Conservation (phyloP, 2,113 vertebrate species). For the Hipposideros armiger region DNA sequence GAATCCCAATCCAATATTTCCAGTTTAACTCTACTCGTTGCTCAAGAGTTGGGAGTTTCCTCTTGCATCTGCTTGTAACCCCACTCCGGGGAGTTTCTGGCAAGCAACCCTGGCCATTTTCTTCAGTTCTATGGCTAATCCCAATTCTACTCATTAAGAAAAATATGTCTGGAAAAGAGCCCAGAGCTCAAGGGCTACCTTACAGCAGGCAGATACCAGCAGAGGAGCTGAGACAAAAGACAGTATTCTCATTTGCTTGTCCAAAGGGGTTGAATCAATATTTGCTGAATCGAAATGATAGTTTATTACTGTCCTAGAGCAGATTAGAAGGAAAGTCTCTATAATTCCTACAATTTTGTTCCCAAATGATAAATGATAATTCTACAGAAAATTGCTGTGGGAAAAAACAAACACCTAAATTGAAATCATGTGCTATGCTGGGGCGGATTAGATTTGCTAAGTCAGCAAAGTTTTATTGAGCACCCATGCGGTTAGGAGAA, state of each 20-base stretch:
- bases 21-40: constrained; percentile 72
- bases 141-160: not conserved
- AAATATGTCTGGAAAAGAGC: not conserved
- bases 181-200: not conserved
- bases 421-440: not conserved
- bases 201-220: not conserved
- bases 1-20: constrained; percentile 63
- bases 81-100: not conserved
- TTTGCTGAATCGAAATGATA: constrained; percentile 33
- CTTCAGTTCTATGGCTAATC: not conserved
- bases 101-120: not conserved
- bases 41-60: constrained; percentile 68
- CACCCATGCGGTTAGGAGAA: not conserved
- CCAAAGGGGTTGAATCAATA: not conserved
- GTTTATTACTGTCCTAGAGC: not conserved
- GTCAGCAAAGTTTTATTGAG: not conserved
- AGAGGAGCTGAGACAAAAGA: constrained; percentile 20
- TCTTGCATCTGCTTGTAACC: not conserved
- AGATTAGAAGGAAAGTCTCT: not conserved
- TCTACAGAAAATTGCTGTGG: not conserved
- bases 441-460: not conserved
- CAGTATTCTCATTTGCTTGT: not conserved
- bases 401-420: not conserved
- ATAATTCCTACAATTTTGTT: not conserved
- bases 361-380: not conserved